These are phyloP conservation scores for Lithosia quadra DNA, from an alignment of 2,888 invertebrate species.

Conservation along the genomic window DNA sequence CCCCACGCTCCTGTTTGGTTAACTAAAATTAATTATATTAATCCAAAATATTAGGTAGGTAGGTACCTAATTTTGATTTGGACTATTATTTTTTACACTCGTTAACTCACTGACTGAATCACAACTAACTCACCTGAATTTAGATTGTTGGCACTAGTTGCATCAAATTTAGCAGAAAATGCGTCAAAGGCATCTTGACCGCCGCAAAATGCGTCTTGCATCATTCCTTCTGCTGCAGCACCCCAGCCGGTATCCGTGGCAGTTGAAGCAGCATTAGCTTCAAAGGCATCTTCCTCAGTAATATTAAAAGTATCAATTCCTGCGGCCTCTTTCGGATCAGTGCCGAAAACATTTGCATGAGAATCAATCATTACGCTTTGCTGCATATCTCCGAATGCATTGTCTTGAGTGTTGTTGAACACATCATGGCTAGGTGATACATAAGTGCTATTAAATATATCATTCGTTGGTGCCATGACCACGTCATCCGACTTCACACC, in stretches of 20 bases:
- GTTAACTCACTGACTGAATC: not conserved
- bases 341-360: constrained; percentile 55
- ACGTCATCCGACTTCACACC: constrained; percentile 57
- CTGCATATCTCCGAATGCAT: constrained; percentile 40
- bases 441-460: constrained; percentile 47
- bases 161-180: constrained; percentile 96
- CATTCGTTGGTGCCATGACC: constrained; percentile 45
- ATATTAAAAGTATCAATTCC: constrained; percentile 35
- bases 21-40: not conserved
- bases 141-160: constrained; percentile 81
- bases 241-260: constrained; percentile 66
- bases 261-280: constrained; percentile 38
- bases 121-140: constrained; percentile 63
- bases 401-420: constrained; percentile 45
- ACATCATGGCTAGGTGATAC: constrained; percentile 47
- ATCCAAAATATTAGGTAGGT: not conserved
- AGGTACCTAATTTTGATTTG: not conserved
- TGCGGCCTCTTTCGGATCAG: constrained; percentile 33
- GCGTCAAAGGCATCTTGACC: constrained; percentile 91
- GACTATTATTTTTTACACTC: too few relatives aligned
- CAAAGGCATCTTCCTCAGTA: constrained; percentile 43
- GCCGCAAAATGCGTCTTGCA: constrained; percentile 70
- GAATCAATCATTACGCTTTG: constrained; percentile 31
- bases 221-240: constrained; percentile 61
- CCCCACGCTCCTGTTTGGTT: constrained; percentile 74